Percentiles rank a stretch among this genome's conserved stretches.
Conservation (phyloP, 2,113 vertebrate species). For the Antechinus stuartii region DNA sequence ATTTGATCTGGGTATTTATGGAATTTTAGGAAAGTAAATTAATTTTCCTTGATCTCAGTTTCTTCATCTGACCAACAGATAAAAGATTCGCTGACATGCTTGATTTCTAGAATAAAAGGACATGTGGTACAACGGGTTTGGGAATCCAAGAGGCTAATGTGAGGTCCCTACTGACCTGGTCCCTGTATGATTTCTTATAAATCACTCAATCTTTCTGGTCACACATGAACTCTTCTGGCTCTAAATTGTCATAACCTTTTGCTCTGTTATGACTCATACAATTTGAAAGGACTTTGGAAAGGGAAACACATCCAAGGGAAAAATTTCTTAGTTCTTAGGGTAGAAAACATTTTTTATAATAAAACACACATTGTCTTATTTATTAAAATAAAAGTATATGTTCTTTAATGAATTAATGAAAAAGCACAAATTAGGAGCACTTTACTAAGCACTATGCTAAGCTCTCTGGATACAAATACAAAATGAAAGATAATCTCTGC, state of each 20-base stretch:
- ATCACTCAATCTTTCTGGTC: too few species aligned
- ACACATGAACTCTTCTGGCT: too few species aligned
- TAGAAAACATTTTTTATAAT: slow-evolving; percentile 39
- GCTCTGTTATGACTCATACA: too few species aligned
- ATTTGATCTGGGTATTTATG: not conserved
- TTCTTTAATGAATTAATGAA: slow-evolving; percentile 26
- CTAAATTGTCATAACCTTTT: too few species aligned
- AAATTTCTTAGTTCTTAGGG: not conserved
- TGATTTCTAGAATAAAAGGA: not conserved
- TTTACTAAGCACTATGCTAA: not conserved
- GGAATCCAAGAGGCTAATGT: not conserved
- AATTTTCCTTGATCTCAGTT: not conserved
- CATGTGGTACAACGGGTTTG: not conserved
- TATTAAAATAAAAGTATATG: slow-evolving; percentile 25
- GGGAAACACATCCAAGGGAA: not conserved
- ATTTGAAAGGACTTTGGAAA: slow-evolving; percentile 24
- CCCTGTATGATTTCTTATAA: too few species aligned
- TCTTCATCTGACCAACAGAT: not conserved
- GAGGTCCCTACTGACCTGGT: too few species aligned
- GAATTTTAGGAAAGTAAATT: not conserved
- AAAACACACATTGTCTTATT: not conserved
- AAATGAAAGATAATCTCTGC: not conserved
- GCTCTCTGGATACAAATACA: not conserved
- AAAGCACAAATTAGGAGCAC: not conserved
- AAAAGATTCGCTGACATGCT: not conserved